Conservation (phyloP, 30 jellyfish, hydroid and myxozoan species). For the Turritopsis dohrnii region DNA sequence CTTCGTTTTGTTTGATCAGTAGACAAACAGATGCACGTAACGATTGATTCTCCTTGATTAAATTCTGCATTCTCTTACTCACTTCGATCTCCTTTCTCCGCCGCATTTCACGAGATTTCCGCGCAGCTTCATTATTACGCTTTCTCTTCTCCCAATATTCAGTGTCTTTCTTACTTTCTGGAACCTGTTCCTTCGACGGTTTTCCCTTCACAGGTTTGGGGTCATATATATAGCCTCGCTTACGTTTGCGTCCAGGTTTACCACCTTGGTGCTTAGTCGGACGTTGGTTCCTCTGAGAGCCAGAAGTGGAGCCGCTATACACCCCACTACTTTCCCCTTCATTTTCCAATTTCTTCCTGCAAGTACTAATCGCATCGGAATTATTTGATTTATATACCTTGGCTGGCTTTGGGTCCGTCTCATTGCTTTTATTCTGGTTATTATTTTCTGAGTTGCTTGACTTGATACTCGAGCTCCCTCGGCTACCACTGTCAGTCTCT, state of each 20-base stretch:
- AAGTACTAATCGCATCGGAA: background rate
- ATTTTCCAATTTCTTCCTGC: background rate
- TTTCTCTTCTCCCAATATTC: slow-evolving; percentile 14
- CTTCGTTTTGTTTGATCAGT: background rate
- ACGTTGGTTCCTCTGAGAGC: background rate
- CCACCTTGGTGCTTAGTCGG: slow-evolving; percentile 7
- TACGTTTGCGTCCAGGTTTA: slow-evolving; percentile 6
- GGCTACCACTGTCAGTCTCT: slow-evolving; percentile 5
- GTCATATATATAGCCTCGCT: slow-evolving; percentile 14
- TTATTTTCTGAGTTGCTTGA: background rate
- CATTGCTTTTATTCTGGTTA: background rate
- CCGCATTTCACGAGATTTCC: slow-evolving; percentile 11
- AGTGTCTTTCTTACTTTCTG: background rate
- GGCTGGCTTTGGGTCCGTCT: background rate
- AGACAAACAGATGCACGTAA: background rate
- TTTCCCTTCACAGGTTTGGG: slow-evolving; percentile 16
- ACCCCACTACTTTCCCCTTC: slow-evolving; percentile 5
- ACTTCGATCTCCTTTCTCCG: slow-evolving; percentile 9
- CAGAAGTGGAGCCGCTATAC: background rate
- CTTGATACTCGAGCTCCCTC: background rate
- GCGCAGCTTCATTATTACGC: slow-evolving; percentile 25
- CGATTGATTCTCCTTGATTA: slow-evolving; percentile 13
- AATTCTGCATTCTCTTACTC: background rate
- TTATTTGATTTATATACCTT: background rate
- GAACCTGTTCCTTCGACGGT: background rate